A percentile compares a stretch with the other conserved stretches of the same genome.
Conservation (phyloP, 2,888 invertebrate species). For the Eupithecia subfuscata region DNA sequence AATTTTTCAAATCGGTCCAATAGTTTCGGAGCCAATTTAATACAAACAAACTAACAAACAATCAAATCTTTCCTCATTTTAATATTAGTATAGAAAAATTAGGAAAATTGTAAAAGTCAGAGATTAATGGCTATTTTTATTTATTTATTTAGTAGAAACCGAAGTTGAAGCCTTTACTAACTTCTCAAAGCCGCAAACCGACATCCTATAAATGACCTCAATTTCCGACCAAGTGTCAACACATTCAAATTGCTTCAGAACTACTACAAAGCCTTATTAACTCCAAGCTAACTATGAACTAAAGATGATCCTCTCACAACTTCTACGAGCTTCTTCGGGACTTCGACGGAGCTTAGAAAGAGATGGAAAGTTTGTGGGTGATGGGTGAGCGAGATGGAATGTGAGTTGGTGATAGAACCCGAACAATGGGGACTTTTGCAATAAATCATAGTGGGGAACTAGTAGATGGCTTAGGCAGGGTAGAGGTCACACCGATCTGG, state of each 20-base stretch:
- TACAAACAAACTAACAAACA: too few relatives aligned
- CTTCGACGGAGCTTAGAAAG: slow-evolving; percentile 21
- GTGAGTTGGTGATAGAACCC: slow-evolving; percentile 40
- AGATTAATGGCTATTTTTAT: too few relatives aligned
- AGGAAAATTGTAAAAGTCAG: too few relatives aligned
- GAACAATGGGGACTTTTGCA: slow-evolving; percentile 57
- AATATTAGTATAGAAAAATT: too few relatives aligned
- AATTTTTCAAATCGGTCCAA: too few relatives aligned
- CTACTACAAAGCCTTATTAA: slow-evolving; percentile 32
- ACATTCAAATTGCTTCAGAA: slow-evolving; percentile 33
- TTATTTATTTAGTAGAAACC: too few relatives aligned
- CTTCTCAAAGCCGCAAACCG: slow-evolving; percentile 1
- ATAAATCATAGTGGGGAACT: slow-evolving; percentile 60
- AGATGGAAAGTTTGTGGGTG: slow-evolving; percentile 18
- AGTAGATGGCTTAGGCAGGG: slow-evolving; percentile 38
- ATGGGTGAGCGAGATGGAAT: slow-evolving; percentile 26
- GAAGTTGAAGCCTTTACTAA: too few relatives aligned
- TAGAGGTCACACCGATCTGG: slow-evolving; percentile 49
- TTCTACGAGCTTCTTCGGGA: slow-evolving; percentile 9
- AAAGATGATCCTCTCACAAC: slow-evolving; percentile 34
- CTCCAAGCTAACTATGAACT: slow-evolving; percentile 35
- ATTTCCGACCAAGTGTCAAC: slow-evolving; percentile 21
- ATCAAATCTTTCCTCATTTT: too few relatives aligned
- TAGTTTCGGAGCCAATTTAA: too few relatives aligned
- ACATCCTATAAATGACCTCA: slow-evolving; percentile 14